A percentile compares a stretch with the other conserved stretches of the same genome.
Evolutionary conservation across 2,113 vertebrate species (phyloP).

Genomic region (Lasiurus borealis): DNA sequence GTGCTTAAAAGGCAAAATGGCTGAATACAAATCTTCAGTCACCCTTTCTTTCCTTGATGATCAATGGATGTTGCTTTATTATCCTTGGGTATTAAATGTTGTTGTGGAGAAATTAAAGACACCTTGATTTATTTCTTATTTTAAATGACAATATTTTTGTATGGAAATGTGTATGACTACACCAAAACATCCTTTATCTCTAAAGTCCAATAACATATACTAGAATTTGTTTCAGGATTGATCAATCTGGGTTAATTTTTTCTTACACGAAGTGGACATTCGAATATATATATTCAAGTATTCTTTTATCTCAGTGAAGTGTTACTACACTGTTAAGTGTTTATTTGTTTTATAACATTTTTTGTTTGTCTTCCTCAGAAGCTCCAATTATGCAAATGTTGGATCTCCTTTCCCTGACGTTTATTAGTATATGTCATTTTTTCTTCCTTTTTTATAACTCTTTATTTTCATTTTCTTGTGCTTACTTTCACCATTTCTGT

Average conservation of each 20-base stretch:
- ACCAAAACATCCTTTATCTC: not conserved
- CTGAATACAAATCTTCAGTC: not conserved
- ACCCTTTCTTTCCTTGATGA: not conserved
- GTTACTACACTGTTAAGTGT: not conserved
- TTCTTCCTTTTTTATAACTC: not conserved
- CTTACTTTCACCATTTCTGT: not conserved
- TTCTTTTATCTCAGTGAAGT: not conserved
- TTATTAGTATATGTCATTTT: not conserved
- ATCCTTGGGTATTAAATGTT: not conserved
- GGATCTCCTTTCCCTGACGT: not conserved
- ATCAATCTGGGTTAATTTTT: not conserved
- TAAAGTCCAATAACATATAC: constrained; percentile 1
- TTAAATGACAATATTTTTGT: not conserved
- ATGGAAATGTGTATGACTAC: not conserved
- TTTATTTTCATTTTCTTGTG: not conserved
- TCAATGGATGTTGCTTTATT: not conserved
- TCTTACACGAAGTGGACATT: constrained; percentile 1
- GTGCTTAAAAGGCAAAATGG: not conserved
- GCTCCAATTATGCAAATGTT: constrained; percentile 44
- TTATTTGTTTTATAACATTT: not conserved
- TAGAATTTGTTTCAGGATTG: not conserved
- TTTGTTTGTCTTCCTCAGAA: constrained; percentile 10
- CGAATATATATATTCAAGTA: not conserved
- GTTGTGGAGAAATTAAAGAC: not conserved
- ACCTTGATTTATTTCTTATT: constrained; percentile 28